phyloP scores from a whole-genome alignment of 2,113 vertebrate species.

The Strigops habroptila region DNA sequence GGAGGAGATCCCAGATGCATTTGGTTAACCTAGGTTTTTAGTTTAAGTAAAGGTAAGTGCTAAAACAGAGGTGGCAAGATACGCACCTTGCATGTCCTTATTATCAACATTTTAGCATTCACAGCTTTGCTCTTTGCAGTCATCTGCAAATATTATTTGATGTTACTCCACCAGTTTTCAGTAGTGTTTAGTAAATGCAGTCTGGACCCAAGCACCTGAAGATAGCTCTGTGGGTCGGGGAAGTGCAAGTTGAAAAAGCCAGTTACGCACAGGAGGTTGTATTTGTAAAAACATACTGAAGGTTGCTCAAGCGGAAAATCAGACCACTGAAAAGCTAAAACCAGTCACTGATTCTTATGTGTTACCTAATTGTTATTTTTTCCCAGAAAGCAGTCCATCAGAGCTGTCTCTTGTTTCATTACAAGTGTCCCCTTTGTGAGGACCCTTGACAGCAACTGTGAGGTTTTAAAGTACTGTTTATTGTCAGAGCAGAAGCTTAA shows the following conservation, averaged over 20 bases:
- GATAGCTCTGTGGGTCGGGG: neutral
- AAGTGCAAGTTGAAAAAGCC: neutral
- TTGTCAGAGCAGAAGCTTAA: neutral
- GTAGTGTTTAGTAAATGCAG: neutral
- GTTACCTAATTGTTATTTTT: neutral
- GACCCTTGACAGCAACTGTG: neutral
- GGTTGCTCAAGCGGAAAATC: neutral
- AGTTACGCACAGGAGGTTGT: neutral
- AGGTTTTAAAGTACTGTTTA: neutral
- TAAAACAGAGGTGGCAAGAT: neutral
- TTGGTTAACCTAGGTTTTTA: neutral
- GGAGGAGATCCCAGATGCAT: neutral
- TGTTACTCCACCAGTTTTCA: neutral
- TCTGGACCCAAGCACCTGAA: neutral
- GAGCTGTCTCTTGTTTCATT: neutral
- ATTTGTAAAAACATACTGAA: neutral
- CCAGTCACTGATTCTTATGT: neutral
- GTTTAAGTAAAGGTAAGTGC: neutral
- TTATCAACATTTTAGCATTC: neutral
- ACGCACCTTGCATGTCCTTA: neutral
- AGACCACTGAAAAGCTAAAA: neutral
- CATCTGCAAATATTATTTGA: neutral
- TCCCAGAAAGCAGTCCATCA: neutral
- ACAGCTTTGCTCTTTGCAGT: neutral
- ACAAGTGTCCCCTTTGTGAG: neutral